Evolutionary conservation across 2,113 vertebrate species (phyloP).

Genomic region (Neotoma lepida): DNA sequence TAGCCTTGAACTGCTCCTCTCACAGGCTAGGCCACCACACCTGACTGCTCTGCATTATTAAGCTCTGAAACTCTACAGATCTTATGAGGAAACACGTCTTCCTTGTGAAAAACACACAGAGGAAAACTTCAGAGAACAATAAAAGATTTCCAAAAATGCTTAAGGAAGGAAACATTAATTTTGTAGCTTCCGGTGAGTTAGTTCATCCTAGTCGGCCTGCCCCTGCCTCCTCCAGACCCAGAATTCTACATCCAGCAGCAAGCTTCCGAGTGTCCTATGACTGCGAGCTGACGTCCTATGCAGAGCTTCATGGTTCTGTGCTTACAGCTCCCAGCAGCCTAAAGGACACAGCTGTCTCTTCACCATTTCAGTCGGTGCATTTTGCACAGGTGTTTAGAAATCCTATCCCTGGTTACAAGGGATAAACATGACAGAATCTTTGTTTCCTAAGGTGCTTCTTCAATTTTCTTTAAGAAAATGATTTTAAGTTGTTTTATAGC

Average conservation of each 20-base stretch:
- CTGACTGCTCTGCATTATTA: neutral
- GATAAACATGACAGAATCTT: neutral
- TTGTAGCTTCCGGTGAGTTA: neutral
- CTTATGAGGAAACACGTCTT: slow-evolving; percentile 20
- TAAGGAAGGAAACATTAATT: slow-evolving; percentile 21
- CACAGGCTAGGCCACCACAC: too few relatives aligned
- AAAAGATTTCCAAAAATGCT: neutral
- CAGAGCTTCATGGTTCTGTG: too few relatives aligned
- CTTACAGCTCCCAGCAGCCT: neutral
- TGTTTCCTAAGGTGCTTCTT: neutral
- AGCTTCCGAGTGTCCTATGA: neutral
- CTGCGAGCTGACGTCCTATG: too few relatives aligned
- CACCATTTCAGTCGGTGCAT: neutral
- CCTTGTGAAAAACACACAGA: neutral
- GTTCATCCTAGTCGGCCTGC: neutral
- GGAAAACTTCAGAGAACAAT: neutral
- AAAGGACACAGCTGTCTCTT: neutral
- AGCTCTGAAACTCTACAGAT: neutral
- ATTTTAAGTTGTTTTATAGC: neutral
- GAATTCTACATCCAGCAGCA: neutral
- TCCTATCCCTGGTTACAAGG: neutral
- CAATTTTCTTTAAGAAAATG: neutral
- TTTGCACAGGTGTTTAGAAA: neutral
- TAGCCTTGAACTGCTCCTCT: neutral
- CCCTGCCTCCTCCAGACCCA: neutral